phyloP scores from a whole-genome alignment of 2,797 vertebrate genomes.

The Eurystomus glaucurus region DNA sequence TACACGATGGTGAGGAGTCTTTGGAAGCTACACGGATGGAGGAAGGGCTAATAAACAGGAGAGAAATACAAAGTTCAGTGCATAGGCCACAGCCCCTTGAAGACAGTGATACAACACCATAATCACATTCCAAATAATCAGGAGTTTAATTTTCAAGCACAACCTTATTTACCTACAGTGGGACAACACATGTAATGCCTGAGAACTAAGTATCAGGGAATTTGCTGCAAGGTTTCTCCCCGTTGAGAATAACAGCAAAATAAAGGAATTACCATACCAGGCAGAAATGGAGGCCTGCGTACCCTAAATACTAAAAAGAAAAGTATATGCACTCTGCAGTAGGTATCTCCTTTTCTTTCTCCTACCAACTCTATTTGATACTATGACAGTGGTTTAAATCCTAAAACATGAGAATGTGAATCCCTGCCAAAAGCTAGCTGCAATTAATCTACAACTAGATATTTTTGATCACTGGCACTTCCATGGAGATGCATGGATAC shows the following conservation, averaged over 20 bases:
- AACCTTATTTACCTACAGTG: not conserved
- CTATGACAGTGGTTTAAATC: not conserved
- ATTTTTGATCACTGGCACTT: conserved; percentile 42
- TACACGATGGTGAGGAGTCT: not conserved
- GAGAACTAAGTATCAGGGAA: not conserved
- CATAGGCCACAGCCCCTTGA: not conserved
- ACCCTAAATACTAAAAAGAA: not conserved
- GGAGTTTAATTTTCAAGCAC: not conserved
- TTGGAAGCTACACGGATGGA: not conserved
- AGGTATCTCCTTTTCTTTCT: not conserved
- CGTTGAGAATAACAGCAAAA: not conserved
- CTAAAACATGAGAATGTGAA: conserved; percentile 10
- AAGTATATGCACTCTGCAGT: not conserved
- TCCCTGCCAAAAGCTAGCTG: conserved; percentile 28
- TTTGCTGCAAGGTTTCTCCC: not conserved
- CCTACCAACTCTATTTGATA: not conserved
- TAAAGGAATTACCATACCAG: not conserved
- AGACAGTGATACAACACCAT: not conserved
- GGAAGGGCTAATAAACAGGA: not conserved
- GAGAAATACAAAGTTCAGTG: not conserved
- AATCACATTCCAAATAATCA: not conserved
- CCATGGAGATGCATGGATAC: not conserved
- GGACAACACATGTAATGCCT: not conserved
- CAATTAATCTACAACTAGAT: conserved; percentile 17
- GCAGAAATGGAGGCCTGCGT: not conserved